These are phyloP conservation scores for Adoxophyes honmai DNA, from an alignment of 1,140 invertebrate species.

Conservation along the genomic window DNA sequence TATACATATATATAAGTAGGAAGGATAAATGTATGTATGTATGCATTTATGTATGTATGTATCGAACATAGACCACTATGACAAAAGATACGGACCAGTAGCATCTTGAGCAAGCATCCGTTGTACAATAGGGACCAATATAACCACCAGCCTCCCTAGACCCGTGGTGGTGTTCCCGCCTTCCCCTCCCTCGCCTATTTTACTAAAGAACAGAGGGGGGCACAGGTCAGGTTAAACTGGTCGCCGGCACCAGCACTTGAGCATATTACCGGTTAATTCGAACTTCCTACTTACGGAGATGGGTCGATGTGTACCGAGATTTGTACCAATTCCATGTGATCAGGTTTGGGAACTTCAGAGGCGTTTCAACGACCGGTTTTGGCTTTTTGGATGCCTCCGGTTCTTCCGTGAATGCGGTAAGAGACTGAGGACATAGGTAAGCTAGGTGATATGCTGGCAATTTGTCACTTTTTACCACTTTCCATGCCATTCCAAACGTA, in stretches of 20 bases:
- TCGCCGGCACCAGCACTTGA: constrained; percentile 56
- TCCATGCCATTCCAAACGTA: too few species aligned
- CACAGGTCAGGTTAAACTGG: constrained; percentile 36
- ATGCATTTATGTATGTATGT: too few species aligned
- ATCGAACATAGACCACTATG: too few species aligned
- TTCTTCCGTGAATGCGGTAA: too few species aligned
- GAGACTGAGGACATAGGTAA: too few species aligned
- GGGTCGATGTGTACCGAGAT: constrained; percentile 45
- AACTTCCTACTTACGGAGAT: constrained; percentile 65
- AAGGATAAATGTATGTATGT: too few species aligned
- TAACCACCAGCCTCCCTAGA: constrained; percentile 40
- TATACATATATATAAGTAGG: too few species aligned
- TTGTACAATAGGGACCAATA: constrained; percentile 62
- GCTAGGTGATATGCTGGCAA: too few species aligned
- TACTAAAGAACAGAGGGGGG: constrained; percentile 29
- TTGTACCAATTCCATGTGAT: constrained; percentile 64
- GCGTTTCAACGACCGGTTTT: too few species aligned
- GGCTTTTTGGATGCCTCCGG: too few species aligned
- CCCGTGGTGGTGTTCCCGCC: constrained; percentile 22
- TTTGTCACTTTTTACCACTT: too few species aligned
- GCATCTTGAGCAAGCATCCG: constrained; percentile 67
- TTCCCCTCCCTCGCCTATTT: constrained; percentile 17
- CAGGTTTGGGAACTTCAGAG: constrained; percentile 52
- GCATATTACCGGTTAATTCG: constrained; percentile 67
- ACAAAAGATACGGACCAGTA: neutral